Evolutionary conservation across 2,113 vertebrate genomes (phyloP).

Genomic region (Gopherus flavomarginatus): DNA sequence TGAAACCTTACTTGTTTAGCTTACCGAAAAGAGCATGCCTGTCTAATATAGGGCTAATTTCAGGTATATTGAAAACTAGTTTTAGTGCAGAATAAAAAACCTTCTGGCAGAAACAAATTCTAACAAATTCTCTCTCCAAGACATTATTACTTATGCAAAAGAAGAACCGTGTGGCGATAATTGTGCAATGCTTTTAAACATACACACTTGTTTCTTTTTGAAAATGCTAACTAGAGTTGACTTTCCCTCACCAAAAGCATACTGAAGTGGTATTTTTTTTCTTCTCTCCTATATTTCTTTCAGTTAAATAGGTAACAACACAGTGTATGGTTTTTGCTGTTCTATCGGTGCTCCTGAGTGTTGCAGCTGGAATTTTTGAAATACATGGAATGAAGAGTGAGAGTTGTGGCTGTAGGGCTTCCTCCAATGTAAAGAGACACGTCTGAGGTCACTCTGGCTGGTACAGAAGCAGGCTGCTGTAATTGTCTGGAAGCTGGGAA

Average conservation of each 20-base stretch:
- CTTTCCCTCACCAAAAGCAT: neutral
- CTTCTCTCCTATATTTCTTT: neutral
- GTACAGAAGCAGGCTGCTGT: too few relatives aligned
- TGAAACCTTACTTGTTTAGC: neutral
- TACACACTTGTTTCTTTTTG: neutral
- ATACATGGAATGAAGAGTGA: neutral
- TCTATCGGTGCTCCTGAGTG: neutral
- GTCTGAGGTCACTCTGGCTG: too few relatives aligned
- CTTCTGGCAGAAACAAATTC: neutral
- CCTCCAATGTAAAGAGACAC: too few relatives aligned
- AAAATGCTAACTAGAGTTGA: neutral
- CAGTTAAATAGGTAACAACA: neutral
- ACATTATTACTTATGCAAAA: neutral
- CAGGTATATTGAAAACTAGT: neutral
- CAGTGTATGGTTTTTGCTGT: neutral
- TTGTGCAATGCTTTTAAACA: neutral
- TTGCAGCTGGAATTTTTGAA: neutral
- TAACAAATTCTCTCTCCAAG: neutral
- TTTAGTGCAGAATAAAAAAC: neutral
- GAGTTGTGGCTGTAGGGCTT: rapidly evolving
- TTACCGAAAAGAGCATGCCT: neutral
- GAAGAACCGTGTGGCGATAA: neutral
- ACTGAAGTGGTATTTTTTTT: neutral
- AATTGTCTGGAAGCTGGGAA: too few relatives aligned
- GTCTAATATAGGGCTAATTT: neutral